phyloP scores from a whole-genome alignment of 2,888 invertebrate species.

The Perdita meconis region DNA sequence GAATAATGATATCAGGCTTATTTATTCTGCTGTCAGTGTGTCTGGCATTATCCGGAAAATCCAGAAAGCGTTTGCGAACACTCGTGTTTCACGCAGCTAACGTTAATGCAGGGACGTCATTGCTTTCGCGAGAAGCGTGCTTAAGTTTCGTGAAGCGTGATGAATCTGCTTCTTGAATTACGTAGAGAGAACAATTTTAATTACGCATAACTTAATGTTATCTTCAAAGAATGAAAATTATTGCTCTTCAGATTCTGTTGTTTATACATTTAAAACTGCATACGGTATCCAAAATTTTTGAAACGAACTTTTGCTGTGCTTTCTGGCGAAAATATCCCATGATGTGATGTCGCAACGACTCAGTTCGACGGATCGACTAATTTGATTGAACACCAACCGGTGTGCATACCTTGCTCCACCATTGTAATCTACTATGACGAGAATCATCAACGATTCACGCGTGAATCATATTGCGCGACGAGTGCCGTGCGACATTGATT shows the following conservation, averaged over 20 bases:
- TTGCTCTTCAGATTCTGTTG: too few species aligned
- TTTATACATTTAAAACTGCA: too few species aligned
- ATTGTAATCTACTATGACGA: neutral
- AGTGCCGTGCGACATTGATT: conserved; percentile 18
- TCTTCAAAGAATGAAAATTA: too few species aligned
- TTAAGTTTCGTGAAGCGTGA: neutral
- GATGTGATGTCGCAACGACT: too few species aligned
- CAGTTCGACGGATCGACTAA: conserved; percentile 12
- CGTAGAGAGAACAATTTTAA: too few species aligned
- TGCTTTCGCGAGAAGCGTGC: neutral
- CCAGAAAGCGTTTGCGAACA: conserved; percentile 7
- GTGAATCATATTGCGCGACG: conserved; percentile 8
- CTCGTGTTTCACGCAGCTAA: conserved; percentile 2
- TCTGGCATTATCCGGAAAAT: neutral
- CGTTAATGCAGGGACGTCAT: conserved; percentile 37
- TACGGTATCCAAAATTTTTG: too few species aligned
- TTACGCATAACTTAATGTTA: too few species aligned
- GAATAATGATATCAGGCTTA: neutral
- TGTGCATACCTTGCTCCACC: conserved; percentile 20
- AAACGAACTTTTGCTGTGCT: too few species aligned
- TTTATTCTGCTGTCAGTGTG: conserved; percentile 6
- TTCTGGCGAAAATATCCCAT: too few species aligned
- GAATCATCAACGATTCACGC: conserved; percentile 7
- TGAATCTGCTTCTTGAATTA: too few species aligned
- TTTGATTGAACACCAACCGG: conserved; percentile 23